Percentiles rank a stretch among this genome's conserved stretches.
These are phyloP conservation scores for Cochlearius cochlearius DNA, from an alignment of 2,113 vertebrate genomes.

Conservation along the genomic window DNA sequence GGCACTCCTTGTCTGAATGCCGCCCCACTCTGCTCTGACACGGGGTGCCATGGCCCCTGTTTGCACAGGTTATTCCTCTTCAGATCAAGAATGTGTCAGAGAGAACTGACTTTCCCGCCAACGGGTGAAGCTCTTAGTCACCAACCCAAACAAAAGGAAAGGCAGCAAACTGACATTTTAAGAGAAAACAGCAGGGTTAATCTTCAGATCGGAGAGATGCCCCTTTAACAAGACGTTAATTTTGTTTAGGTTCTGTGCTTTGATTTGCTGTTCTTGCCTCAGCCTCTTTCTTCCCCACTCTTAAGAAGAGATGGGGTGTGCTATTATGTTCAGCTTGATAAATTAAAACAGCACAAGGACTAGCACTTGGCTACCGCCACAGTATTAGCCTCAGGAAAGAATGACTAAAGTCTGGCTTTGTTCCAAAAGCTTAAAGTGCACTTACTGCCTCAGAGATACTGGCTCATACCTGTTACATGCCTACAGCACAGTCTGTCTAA, in stretches of 20 bases:
- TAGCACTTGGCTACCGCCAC: neutral
- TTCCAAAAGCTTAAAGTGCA: constrained; percentile 8
- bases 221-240: neutral
- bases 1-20: neutral
- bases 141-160: constrained; percentile 31
- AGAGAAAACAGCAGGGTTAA: neutral
- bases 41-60: neutral
- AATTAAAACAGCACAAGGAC: neutral
- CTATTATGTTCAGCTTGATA: neutral
- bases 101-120: constrained; percentile 49
- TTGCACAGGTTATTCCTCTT: neutral
- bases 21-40: neutral
- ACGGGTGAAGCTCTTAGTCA: constrained; percentile 23
- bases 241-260: neutral
- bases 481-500: neutral
- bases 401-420: constrained; percentile 20
- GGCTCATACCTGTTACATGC: neutral
- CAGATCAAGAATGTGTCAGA: constrained; percentile 14
- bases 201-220: neutral
- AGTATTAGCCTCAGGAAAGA: constrained; percentile 11
- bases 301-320: neutral
- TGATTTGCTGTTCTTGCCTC: neutral
- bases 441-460: neutral
- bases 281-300: neutral
- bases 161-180: neutral